phyloP scores from a whole-genome alignment of 2,888 invertebrate species.

The Tenthredo mesomela region DNA sequence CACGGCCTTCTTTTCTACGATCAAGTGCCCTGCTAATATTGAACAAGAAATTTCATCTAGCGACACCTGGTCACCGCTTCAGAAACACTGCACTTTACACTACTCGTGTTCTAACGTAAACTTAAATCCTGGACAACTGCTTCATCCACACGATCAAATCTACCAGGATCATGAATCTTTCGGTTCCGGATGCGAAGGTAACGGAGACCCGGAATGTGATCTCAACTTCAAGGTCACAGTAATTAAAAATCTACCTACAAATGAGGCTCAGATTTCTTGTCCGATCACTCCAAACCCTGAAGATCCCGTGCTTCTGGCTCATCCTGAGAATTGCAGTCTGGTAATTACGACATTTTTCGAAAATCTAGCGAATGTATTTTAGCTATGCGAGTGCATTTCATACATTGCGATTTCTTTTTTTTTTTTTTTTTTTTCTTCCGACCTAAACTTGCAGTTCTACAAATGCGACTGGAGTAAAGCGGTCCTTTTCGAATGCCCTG shows the following conservation, averaged over 20 bases:
- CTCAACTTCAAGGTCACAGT: slow-evolving; percentile 51
- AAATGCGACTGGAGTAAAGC: slow-evolving; percentile 61
- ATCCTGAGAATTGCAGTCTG: slow-evolving; percentile 59
- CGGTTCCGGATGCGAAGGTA: slow-evolving; percentile 47
- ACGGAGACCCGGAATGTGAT: slow-evolving; percentile 46
- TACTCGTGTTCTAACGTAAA: slow-evolving; percentile 51
- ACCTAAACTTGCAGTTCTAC: slow-evolving; percentile 57
- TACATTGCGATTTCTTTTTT: background rate
- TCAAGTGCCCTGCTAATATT: slow-evolving; percentile 53
- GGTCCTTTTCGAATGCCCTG: slow-evolving; percentile 60
- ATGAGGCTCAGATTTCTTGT: slow-evolving; percentile 52
- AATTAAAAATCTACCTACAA: background rate
- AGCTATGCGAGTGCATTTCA: background rate
- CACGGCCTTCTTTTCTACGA: slow-evolving; percentile 52
- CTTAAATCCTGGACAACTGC: background rate
- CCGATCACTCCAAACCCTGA: slow-evolving; percentile 39
- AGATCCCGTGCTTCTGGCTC: slow-evolving; percentile 54
- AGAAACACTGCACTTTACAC: slow-evolving; percentile 53
- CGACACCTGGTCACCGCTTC: slow-evolving; percentile 36
- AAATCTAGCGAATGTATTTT: background rate
- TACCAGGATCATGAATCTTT: slow-evolving; percentile 49
- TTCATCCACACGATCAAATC: slow-evolving; percentile 46
- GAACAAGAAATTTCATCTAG: slow-evolving; percentile 32
- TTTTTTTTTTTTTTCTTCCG: background rate
- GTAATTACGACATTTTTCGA: slow-evolving; percentile 52